Evolutionary conservation across 2,113 vertebrate genomes (phyloP).

Genomic region (Anas platyrhynchos): DNA sequence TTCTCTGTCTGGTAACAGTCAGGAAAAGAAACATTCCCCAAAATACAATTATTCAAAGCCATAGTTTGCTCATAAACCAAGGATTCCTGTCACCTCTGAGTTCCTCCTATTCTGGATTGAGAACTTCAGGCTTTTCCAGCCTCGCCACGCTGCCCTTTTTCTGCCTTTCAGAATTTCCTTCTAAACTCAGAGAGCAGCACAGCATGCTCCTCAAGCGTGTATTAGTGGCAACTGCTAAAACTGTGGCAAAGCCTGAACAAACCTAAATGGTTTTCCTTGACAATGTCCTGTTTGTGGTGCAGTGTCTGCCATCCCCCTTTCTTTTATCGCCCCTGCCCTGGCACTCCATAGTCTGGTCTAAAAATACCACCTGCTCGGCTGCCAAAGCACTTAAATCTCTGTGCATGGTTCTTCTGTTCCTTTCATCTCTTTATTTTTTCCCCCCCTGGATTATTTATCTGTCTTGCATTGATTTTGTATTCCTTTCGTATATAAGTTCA

Average conservation of each 20-base stretch:
- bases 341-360: neutral
- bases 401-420: neutral
- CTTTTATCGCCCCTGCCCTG: neutral
- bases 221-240: neutral
- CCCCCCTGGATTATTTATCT: neutral
- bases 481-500: neutral
- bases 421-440: neutral
- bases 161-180: neutral
- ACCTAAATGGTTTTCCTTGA: neutral
- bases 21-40: neutral
- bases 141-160: neutral
- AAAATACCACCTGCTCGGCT: conserved; percentile 21
- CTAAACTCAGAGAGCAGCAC: neutral
- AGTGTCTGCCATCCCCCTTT: neutral
- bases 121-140: neutral
- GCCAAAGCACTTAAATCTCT: conserved; percentile 19
- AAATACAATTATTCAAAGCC: neutral
- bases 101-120: neutral
- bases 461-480: neutral
- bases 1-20: neutral
- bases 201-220: neutral
- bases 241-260: neutral
- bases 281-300: neutral
- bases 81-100: neutral
- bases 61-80: neutral